Percentiles rank a stretch among this genome's conserved stretches.
Conservation (phyloP, 2,888 invertebrate genomes). For the Eubasilissa splendida region DNA sequence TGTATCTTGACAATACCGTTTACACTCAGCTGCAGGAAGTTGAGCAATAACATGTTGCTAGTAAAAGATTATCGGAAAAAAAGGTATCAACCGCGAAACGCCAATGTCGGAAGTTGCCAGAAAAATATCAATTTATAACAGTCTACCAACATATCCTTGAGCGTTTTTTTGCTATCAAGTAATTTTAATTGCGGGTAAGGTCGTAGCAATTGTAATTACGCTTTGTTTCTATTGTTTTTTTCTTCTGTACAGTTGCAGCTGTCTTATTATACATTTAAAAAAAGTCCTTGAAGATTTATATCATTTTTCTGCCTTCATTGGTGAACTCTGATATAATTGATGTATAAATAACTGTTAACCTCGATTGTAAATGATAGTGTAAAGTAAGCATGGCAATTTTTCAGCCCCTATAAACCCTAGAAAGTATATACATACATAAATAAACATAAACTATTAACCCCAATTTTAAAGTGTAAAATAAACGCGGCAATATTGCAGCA, state of each 20-base stretch:
- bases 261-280: neutral
- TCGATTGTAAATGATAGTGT: too few species aligned
- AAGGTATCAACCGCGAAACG: neutral
- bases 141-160: neutral
- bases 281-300: neutral
- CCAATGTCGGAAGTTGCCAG: constrained; percentile 25
- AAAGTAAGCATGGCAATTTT: too few species aligned
- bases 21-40: constrained; percentile 15
- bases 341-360: too few species aligned
- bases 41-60: neutral
- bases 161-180: neutral
- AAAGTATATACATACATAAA: too few species aligned
- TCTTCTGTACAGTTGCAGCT: neutral
- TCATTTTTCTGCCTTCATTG: too few species aligned
- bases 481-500: too few species aligned
- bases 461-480: too few species aligned
- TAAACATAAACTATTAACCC: too few species aligned
- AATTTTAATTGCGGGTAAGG: constrained; percentile 21
- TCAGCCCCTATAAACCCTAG: too few species aligned
- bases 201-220: constrained; percentile 8
- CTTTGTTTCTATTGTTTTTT: constrained; percentile 2
- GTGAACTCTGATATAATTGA: too few species aligned
- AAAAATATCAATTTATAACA: neutral
- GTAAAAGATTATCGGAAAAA: neutral
- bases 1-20: constrained; percentile 11